Percentiles rank a stretch among this genome's conserved stretches.
These are phyloP conservation scores for Melanotaenia maccullochi DNA, from an alignment of 2,797 vertebrate genomes.

Conservation along the genomic window DNA sequence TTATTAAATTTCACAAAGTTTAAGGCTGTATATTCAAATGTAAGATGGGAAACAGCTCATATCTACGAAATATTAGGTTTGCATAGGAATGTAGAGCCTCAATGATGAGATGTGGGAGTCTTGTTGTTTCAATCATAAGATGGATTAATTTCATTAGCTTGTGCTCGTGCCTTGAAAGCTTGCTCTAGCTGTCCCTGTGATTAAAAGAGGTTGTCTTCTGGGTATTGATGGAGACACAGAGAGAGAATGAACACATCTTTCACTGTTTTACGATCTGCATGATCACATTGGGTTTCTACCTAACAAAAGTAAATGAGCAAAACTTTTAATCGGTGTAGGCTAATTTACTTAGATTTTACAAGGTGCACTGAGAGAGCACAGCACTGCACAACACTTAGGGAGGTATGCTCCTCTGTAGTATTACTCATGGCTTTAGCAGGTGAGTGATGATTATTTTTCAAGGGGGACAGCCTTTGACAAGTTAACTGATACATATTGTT, in stretches of 20 bases:
- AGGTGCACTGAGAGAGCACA: not conserved
- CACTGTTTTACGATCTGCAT: slow-evolving; percentile 11
- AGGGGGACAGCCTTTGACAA: slow-evolving; percentile 39
- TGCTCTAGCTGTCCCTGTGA: slow-evolving; percentile 28
- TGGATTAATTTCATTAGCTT: slow-evolving; percentile 43
- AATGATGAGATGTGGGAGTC: not conserved
- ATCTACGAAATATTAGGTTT: not conserved
- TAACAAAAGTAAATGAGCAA: not conserved
- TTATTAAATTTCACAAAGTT: not conserved
- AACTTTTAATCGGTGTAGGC: not conserved
- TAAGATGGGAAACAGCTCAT: not conserved
- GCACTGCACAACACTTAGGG: not conserved
- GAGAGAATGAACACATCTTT: slow-evolving; percentile 18
- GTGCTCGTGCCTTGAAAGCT: slow-evolving; percentile 17
- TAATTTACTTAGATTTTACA: not conserved
- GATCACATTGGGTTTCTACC: slow-evolving; percentile 1
- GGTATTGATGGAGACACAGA: slow-evolving; percentile 2
- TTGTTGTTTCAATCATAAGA: slow-evolving; percentile 29
- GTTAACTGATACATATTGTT: slow-evolving; percentile 46
- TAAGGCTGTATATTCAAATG: not conserved
- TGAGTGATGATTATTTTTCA: slow-evolving; percentile 54
- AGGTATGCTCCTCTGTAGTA: slow-evolving; percentile 27
- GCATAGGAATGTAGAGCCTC: not conserved
- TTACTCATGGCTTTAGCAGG: slow-evolving; percentile 20
- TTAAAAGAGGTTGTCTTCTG: slow-evolving; percentile 30